A percentile compares a stretch with the other conserved stretches of the same genome.
Evolutionary conservation across 1,140 invertebrate species (phyloP).

Genomic region (honey bee (Apis mellifera)): Amel_HAv3.1 CM009934.2:4466001-4466500

Average conservation of each 20-base stretch:
- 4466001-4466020: no score
- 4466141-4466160: conserved; percentile 11
- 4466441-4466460: no score
- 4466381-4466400: no score
- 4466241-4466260: conserved; percentile 13
- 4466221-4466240: not conserved
- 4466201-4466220: conserved; percentile 3
- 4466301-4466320: not conserved
- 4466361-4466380: not conserved
- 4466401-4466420: no score
- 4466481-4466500: no score
- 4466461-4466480: no score
- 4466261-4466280: not conserved
- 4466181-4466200: conserved; percentile 3
- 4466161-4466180: conserved; percentile 6
- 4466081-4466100: not conserved
- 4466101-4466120: conserved; percentile 19
- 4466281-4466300: conserved; percentile 8
- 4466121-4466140: not conserved
- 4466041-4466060: not conserved
- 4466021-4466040: not conserved
- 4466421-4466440: no score
- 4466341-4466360: not conserved
- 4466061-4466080: not conserved
- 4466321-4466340: no score